Conservation (phyloP, 2,113 vertebrate genomes). For the Hypanus sabinus region DNA sequence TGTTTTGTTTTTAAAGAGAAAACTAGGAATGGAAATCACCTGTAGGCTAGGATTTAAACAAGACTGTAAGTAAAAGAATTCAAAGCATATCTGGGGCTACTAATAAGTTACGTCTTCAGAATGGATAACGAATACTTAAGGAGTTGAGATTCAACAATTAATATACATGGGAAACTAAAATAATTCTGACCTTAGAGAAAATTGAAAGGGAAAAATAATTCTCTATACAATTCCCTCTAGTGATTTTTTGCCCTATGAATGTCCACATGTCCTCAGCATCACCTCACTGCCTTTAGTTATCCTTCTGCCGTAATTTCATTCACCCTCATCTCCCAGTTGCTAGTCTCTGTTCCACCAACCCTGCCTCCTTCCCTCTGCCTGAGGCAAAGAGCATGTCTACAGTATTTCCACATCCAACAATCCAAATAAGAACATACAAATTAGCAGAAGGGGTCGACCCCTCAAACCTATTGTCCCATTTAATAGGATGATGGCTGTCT, state of each 20-base stretch:
- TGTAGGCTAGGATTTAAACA: neutral
- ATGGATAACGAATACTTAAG: neutral
- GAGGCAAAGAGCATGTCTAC: neutral
- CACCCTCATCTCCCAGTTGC: neutral
- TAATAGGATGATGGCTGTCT: too few relatives aligned
- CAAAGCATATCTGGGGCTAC: neutral
- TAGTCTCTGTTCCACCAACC: neutral
- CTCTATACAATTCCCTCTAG: too few relatives aligned
- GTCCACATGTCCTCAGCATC: too few relatives aligned
- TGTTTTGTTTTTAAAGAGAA: neutral
- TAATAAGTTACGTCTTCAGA: neutral
- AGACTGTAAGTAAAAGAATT: neutral
- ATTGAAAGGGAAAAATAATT: too few relatives aligned
- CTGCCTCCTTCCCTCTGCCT: neutral
- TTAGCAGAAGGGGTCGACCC: too few relatives aligned
- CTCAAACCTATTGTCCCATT: too few relatives aligned
- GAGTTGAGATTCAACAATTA: neutral
- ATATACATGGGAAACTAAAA: neutral
- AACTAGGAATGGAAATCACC: neutral
- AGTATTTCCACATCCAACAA: neutral
- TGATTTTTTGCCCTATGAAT: too few relatives aligned
- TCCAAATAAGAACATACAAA: too few relatives aligned
- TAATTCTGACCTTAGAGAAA: too few relatives aligned
- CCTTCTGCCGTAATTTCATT: neutral
- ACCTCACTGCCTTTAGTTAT: neutral